Base-by-base conservation (phyloP, 2,113 vertebrate species). In the Baryphthengus martii region DNA sequence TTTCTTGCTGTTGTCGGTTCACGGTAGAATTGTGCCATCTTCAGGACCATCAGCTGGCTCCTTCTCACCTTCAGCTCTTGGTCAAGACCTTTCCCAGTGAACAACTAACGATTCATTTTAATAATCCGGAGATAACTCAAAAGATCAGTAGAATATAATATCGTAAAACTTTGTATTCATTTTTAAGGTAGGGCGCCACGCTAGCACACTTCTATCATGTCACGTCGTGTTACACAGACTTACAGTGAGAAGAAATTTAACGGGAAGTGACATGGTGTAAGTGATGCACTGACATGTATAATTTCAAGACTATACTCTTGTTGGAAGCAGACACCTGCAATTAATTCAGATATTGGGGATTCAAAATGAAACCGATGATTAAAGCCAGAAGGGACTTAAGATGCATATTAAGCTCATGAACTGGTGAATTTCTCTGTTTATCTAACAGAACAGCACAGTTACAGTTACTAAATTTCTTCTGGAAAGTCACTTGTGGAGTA, bases 281-380 rank as follows among this genome's bases (percentile, higher is more conserved):
- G 83, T 95, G 94, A 94, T 91, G 86, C 77, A 87, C 44, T 96
- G 96, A 95, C 96, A 96, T 90, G 80, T 85, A 86, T 96, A 96
- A 97, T 97, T 97, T 97, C 94, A 97, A 95, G 89, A 95, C 89
- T 85, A 74, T 63, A 87, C 59, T 96, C 85, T 89, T 89, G 52
- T 95, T 97, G 95, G 93, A 97, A 97, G 49, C 58, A 96, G 95
- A 97, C 91, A 96, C 94, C 84, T 97, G 88, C 74, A 97, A 96
- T 97, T 97, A 98, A 97, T 98, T 97, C 87, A 84, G 87, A 88
- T 95, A 85, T 62, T 90, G 45, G 68, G 76, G 97, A 96, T 95
- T 95, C 88, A 95, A 95, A 96, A 97, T 93, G 55, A 97, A 97
- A 90, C n/a, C 77, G n/a, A 89, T 93, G 90, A 93, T 95, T 92